Base-by-base conservation (phyloP, 2,797 vertebrate species). In the Diglossa cyanea region DNA sequence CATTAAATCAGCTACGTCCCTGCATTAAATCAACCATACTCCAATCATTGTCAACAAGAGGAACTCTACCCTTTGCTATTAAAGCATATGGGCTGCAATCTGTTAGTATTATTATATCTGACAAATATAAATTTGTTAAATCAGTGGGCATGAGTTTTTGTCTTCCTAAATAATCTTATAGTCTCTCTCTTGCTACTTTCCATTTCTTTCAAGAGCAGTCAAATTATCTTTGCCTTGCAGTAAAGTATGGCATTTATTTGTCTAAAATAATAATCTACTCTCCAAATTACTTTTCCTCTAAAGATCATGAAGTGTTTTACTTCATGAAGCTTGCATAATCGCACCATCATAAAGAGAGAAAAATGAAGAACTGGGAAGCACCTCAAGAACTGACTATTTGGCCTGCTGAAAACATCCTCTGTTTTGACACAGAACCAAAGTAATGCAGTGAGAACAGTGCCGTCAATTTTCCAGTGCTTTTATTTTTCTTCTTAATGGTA, bases 91-190 rank as follows among this genome's bases (percentile, higher is more conserved):
- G 77, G 47, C 47, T 2, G 7, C 73, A 90, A 75, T 95, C 55
- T 84, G 45, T 73, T 84, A 77, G 7, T 17, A 42, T 65, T 88
- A 90, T 88, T 82, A 44, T 51, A 88, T 63, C 20, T 95, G 95
- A 95, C 76, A 92, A 90, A 90, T 73, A 84, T 5, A 66, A 72
- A 78, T 90, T 84, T 86, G 5, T 79, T 73, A 73, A 67, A 94
- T 90, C 23, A 68, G 21, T 82, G 60, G 31, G 25, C 60, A 84
- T 42, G n/a, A 78, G 31, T 39, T 74, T 95, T 94, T 90, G 51
- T 66, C 51, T 76, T 88, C 31, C 37, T 84, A 76, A 96, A 81
- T 86, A 35, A 63, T 63, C 17, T 26, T 45, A 15, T 10, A 72
- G 35, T 76, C 16, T 72, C n/a, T 72, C 74, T 87, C 45, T 78